These are phyloP conservation scores for Andrena flavipes DNA, from an alignment of 2,888 invertebrate genomes.

Conservation along the genomic window DNA sequence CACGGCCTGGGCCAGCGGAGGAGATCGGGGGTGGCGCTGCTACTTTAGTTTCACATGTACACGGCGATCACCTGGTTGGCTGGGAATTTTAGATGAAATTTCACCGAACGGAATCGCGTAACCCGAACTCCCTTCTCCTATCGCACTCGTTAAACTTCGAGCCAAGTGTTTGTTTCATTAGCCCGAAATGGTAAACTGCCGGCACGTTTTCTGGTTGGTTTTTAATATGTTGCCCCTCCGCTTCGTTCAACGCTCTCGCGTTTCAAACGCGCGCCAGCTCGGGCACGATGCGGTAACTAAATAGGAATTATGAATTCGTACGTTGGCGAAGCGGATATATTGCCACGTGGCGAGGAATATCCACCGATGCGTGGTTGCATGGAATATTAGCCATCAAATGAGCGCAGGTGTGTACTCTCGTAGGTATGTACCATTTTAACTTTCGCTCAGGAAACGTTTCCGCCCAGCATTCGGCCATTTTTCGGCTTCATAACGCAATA, in stretches of 20 bases:
- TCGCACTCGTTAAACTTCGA: neutral
- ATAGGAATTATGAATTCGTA: neutral
- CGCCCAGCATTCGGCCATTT: no score
- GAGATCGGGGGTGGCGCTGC: neutral
- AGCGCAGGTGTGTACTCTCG: neutral
- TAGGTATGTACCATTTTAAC: no score
- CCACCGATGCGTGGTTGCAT: neutral
- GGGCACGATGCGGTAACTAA: neutral
- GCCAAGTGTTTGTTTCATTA: neutral
- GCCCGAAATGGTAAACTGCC: neutral
- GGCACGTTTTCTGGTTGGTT: neutral
- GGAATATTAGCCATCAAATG: conserved; percentile 16
- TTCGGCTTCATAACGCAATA: no score
- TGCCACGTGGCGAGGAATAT: neutral
- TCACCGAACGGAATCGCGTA: neutral
- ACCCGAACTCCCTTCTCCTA: neutral
- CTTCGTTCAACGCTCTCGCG: neutral
- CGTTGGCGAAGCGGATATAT: neutral
- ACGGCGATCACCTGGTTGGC: neutral
- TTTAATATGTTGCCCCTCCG: neutral
- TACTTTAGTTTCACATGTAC: conserved; percentile 8
- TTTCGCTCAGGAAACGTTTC: no score
- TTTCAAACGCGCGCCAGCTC: neutral
- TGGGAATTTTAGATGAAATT: conserved; percentile 4
- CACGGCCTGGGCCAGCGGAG: conserved; percentile 6